Evolutionary conservation across 1,140 invertebrate species (phyloP), one percentile per base, ranked within the genome.

Genomic region (Apis laboriosa): DNA sequence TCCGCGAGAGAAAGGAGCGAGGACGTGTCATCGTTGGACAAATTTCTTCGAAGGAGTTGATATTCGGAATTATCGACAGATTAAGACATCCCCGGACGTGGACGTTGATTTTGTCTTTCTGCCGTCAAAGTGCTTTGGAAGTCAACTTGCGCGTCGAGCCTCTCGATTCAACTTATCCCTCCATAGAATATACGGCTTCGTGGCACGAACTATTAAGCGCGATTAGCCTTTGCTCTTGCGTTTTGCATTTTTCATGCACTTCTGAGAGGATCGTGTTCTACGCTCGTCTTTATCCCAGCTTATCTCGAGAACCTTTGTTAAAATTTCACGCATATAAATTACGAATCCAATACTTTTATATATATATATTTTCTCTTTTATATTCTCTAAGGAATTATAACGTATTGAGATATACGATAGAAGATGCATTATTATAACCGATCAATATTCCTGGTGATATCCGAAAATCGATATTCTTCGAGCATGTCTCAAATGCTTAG

Each of bases 21-120:
- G 34, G 70, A 64, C 70, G 72, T 76, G 73, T 77, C 64, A 63
- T n/a, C n/a, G n/a, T n/a, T 83, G 71, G 80, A 78, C 81, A 83
- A 83, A 83, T 76, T 74, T 74, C 55, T 64, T 79, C 60, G 0
- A 34, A 34, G 34, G 2, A 34, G 15, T 70, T 24, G 77, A 80
- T 80, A 84, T 68, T 58, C 68, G 63, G 71, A 75, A 77, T 83
- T 78, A 78, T 83, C 81, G 75, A 83, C 75, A 78, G 81, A 83
- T 83, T 83, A 83, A 71, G 79, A n/a, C 75, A 51, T 75, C n/a
- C 51, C 17, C 15, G 53, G 72, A 75, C 34, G 49, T 63, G 17
- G 34, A n/a, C 67, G 66, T 77, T 77, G 80, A 24, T 24, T 24
- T 77, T 83, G 49, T 68, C 66, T 72, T 58, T 78, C 28, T 28